Base-by-base conservation (phyloP, 1,140 invertebrate genomes). In the Asobara japonica region DNA sequence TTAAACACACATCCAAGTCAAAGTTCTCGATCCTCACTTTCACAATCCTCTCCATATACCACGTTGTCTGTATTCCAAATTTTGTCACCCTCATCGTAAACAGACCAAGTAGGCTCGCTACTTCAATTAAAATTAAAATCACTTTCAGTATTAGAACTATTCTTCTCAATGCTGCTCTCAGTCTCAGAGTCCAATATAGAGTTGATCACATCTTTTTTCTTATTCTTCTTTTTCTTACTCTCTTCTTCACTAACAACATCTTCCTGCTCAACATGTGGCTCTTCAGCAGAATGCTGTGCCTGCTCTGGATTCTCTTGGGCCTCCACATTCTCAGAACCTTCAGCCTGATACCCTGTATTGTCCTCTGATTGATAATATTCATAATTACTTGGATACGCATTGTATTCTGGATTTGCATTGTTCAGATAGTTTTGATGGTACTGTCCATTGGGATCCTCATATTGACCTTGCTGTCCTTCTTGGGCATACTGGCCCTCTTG, bases 71-170 rank as follows among this genome's bases (percentile, higher is more conserved):
- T n/a, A n/a, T n/a, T n/a, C n/a, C n/a, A n/a, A n/a, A n/a, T n/a
- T n/a, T n/a, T n/a, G n/a, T n/a, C n/a, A n/a, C n/a, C n/a, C n/a
- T n/a, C n/a, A n/a, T n/a, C n/a, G n/a, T n/a, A n/a, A n/a, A n/a
- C n/a, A n/a, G n/a, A n/a, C n/a, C n/a, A n/a, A n/a, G 31, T 33
- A 33, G 11, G n/a, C 5, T 48, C 16, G 8, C 20, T 67, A 1
- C 65, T 71, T 65, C 10, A 87, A 75, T 87, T 87, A 66, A 87
- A 87, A 77, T 87, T 83, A 69, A 83, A 87, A 73, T 87, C 86
- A 69, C 85, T 87, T 38, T 86, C 84, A 2, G 81, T 83, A n/a
- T 87, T 87, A 0, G 85, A 85, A 0, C 78, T 71, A 51, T 87
- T 87, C 64, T 77, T 79, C 25, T 87, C 86, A 38, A 87, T 85